A percentile compares a stretch with the other conserved stretches of the same genome.
These are phyloP conservation scores for Geotrypetes seraphini DNA, from an alignment of 2,797 vertebrate species.

Conservation along the genomic window DNA sequence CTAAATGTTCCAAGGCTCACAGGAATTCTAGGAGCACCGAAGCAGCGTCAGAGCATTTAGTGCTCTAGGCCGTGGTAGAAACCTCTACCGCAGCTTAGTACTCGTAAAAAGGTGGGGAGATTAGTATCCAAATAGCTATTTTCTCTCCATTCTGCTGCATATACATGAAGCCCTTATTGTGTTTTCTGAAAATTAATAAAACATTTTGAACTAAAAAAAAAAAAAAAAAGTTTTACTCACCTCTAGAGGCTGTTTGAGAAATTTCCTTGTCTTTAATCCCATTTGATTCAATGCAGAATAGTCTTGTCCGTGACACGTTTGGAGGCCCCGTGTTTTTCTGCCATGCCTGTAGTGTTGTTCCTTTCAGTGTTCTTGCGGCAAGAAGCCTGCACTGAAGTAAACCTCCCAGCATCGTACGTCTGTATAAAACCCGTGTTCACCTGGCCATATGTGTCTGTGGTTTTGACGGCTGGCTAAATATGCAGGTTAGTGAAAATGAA, in stretches of 20 bases:
- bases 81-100: too few species aligned
- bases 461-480: rapidly evolving
- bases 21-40: too few species aligned
- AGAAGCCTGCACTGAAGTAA: not conserved
- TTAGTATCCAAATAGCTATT: not conserved
- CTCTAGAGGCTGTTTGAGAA: not conserved
- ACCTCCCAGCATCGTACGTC: conserved; percentile 2
- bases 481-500: too few species aligned
- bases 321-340: rapidly evolving
- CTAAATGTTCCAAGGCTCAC: too few species aligned
- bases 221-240: conserved; percentile 2
- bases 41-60: too few species aligned
- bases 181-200: too few species aligned
- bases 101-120: too few species aligned
- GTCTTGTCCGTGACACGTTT: rapidly evolving
- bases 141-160: rapidly evolving
- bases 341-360: rapidly evolving
- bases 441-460: not conserved
- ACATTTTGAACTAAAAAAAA: too few species aligned
- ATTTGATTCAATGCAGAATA: rapidly evolving
- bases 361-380: rapidly evolving
- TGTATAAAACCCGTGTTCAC: rapidly evolving
- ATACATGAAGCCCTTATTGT: rapidly evolving
- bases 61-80: too few species aligned
- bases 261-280: rapidly evolving